Percentiles rank a stretch among this genome's conserved stretches.
Conservation (phyloP, 2,888 invertebrate species). For the Boloria euphrosyne region DNA sequence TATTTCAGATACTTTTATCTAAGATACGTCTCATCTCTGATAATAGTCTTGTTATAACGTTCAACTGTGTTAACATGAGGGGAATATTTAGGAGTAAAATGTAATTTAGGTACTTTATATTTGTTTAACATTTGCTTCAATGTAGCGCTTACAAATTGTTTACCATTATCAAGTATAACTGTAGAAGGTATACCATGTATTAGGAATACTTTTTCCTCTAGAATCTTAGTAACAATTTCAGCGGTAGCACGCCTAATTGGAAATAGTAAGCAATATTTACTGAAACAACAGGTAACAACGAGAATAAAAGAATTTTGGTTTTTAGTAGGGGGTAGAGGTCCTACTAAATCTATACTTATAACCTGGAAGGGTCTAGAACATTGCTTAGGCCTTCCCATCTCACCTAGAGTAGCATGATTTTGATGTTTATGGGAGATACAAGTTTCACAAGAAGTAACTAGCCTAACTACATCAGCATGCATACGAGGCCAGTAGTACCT, state of each 20-base stretch:
- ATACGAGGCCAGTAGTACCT: constrained; percentile 33
- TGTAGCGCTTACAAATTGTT: constrained; percentile 34
- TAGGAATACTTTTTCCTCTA: constrained; percentile 36
- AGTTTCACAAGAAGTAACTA: constrained; percentile 14
- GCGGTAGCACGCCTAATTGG: constrained; percentile 26
- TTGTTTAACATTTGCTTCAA: constrained; percentile 19
- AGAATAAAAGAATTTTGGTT: constrained; percentile 31
- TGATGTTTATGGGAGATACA: constrained; percentile 36
- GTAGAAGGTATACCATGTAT: constrained; percentile 36
- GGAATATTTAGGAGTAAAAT: constrained; percentile 15
- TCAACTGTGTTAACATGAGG: constrained; percentile 6
- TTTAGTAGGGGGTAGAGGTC: constrained; percentile 33
- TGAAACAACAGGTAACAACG: constrained; percentile 38
- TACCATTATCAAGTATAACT: constrained; percentile 29
- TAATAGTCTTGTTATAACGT: constrained; percentile 40
- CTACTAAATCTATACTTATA: constrained; percentile 26
- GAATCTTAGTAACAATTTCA: not conserved
- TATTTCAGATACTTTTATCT: too few relatives aligned
- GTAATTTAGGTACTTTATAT: constrained; percentile 38
- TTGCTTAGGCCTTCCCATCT: constrained; percentile 39
- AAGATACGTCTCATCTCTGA: too few relatives aligned
- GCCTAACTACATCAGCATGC: constrained; percentile 24
- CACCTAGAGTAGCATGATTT: constrained; percentile 34
- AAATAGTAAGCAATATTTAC: constrained; percentile 35
- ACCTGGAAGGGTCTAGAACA: constrained; percentile 31